Evolutionary conservation across 2,888 invertebrate genomes (phyloP).

Genomic region (Chaitophorus viminalis): DNA sequence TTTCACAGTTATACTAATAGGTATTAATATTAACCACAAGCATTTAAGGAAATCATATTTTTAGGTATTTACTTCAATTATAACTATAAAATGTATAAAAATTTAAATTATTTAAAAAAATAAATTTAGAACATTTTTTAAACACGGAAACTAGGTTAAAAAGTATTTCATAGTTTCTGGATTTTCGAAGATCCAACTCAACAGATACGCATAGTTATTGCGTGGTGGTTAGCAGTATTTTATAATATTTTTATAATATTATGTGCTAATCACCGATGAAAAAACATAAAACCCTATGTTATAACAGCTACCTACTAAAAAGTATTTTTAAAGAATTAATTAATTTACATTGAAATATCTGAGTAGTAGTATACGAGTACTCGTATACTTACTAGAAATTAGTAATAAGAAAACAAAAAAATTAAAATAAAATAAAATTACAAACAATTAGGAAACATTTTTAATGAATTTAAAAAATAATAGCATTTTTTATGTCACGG

Average conservation of each 20-base stretch:
- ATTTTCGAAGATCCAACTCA: constrained; percentile 31
- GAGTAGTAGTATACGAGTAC: no score
- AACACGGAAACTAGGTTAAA: constrained; percentile 9
- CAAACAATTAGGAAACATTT: no score
- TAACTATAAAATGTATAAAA: no score
- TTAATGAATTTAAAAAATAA: no score
- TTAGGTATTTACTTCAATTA: no score
- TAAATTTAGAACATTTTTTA: neutral
- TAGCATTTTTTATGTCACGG: no score
- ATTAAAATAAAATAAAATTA: no score
- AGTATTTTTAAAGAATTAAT: neutral
- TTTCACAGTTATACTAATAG: no score
- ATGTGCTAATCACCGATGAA: constrained; percentile 19
- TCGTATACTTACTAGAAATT: no score
- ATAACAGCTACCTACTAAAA: neutral
- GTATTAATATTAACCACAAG: no score
- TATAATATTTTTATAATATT: constrained; percentile 28
- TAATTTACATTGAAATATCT: neutral
- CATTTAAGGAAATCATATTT: no score
- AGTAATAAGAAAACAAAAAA: no score
- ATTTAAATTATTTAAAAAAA: neutral
- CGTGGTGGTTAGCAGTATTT: constrained; percentile 31
- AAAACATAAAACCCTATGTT: constrained; percentile 6
- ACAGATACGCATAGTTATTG: constrained; percentile 26
- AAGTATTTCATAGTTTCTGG: neutral